These are phyloP conservation scores for Alectoris magna DNA, from an alignment of 2,797 vertebrate species.

Conservation along the genomic window DNA sequence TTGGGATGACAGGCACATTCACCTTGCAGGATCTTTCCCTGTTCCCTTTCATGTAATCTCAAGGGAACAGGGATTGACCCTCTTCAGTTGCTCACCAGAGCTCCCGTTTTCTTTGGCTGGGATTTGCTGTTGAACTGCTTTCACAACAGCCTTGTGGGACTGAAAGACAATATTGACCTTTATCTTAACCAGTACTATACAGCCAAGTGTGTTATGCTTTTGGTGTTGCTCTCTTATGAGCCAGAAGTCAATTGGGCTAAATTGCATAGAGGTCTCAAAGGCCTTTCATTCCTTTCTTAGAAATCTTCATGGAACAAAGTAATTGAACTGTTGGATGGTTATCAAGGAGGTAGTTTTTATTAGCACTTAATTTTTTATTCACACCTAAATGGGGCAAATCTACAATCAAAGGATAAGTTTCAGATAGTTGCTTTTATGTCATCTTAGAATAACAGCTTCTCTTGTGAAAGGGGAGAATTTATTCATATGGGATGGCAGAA, in stretches of 20 bases:
- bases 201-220: not conserved
- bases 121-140: not conserved
- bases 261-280: not conserved
- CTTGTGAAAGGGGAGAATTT: not conserved
- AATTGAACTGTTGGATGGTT: not conserved
- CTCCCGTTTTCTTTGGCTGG: rapidly evolving
- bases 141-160: not conserved
- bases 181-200: slow-evolving; percentile 15
- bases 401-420: not conserved
- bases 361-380: not conserved
- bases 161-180: slow-evolving; percentile 30
- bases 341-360: not conserved
- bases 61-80: rapidly evolving
- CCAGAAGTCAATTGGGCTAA: not conserved
- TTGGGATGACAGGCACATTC: not conserved
- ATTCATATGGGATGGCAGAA: not conserved
- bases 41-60: not conserved
- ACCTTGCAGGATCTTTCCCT: not conserved
- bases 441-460: not conserved
- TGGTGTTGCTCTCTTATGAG: not conserved
- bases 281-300: not conserved
- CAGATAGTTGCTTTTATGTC: not conserved
- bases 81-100: not conserved
- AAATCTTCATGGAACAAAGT: not conserved
- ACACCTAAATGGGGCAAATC: not conserved